Percentiles rank a stretch among this genome's conserved stretches.
Conservation (phyloP, 2,888 invertebrate genomes). For the Melieria crassipennis region DNA sequence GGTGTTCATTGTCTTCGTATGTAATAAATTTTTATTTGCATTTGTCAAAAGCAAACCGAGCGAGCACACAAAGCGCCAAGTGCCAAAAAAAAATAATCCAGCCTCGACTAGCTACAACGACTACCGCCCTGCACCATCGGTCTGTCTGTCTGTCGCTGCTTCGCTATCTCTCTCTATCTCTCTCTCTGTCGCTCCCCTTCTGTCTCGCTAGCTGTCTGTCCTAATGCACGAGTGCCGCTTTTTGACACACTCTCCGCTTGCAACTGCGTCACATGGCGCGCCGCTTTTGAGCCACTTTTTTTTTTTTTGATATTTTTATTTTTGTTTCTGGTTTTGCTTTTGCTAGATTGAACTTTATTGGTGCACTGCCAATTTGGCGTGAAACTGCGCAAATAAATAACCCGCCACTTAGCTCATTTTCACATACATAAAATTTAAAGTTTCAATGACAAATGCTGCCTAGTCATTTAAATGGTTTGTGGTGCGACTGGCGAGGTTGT, state of each 20-base stretch:
- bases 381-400: slow-evolving; percentile 32
- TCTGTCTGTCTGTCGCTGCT: slow-evolving; percentile 1
- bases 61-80: slow-evolving; percentile 2
- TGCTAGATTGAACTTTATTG: slow-evolving; percentile 36
- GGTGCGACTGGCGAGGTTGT: too few species aligned
- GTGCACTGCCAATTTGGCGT: slow-evolving; percentile 37
- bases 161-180: background rate
- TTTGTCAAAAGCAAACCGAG: slow-evolving; percentile 43
- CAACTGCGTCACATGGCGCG: too few species aligned
- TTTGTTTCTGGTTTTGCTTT: slow-evolving; percentile 22
- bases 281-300: background rate
- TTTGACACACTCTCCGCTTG: background rate
- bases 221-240: background rate
- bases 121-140: background rate
- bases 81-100: background rate
- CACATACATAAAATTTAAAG: slow-evolving; percentile 16
- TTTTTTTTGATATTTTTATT: background rate
- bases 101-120: too few species aligned
- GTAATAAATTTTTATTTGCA: slow-evolving; percentile 48
- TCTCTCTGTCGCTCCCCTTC: too few species aligned
- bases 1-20: slow-evolving; percentile 47
- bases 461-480: too few species aligned
- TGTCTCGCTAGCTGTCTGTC: background rate
- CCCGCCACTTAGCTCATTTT: slow-evolving; percentile 32
- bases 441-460: slow-evolving; percentile 17